phyloP scores from a whole-genome alignment of 2,113 vertebrate species.

The Cricetomys ansorgei region DNA sequence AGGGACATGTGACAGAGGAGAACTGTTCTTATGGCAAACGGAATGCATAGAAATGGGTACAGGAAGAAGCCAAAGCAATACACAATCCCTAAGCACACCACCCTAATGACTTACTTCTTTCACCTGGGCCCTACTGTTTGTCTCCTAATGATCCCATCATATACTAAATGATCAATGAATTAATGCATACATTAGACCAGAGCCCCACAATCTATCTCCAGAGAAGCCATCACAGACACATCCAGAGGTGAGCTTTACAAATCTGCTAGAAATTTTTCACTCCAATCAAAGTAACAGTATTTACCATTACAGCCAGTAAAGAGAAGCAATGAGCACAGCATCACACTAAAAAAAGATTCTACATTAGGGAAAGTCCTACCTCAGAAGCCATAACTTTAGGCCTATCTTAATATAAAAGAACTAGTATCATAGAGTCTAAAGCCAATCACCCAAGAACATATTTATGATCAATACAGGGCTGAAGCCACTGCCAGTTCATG shows the following conservation, averaged over 20 bases:
- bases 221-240: neutral
- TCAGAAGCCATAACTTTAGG: neutral
- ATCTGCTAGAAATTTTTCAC: neutral
- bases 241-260: neutral
- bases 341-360: neutral
- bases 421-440: neutral
- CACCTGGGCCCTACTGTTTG: no score
- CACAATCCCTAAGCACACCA: neutral
- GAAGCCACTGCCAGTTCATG: no score
- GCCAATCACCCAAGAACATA: neutral
- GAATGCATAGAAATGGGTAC: neutral
- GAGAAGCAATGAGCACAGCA: neutral
- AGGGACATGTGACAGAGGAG: neutral
- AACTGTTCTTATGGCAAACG: neutral
- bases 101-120: neutral
- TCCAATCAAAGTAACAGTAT: neutral
- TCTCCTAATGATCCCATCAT: neutral
- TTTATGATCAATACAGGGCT: neutral
- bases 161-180: neutral
- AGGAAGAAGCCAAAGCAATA: neutral
- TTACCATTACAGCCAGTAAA: neutral
- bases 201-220: neutral
- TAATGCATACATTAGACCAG: neutral
- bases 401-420: neutral
- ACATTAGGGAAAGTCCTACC: neutral